These are phyloP conservation scores for Recurvirostra avosetta DNA, from an alignment of 2,113 vertebrate species.

Conservation along the genomic window DNA sequence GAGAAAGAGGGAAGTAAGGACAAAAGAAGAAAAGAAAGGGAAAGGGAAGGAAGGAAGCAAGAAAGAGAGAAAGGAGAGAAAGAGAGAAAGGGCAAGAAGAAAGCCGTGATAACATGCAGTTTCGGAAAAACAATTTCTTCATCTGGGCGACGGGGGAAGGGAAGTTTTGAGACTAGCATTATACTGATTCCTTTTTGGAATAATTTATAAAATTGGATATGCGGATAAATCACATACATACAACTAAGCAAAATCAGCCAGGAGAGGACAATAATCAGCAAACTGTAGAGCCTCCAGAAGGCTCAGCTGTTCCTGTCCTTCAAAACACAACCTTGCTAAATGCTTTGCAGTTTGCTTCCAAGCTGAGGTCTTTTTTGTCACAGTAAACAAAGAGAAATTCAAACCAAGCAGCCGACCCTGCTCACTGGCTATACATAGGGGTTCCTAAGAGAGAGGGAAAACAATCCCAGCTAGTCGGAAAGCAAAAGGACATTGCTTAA, in stretches of 20 bases:
- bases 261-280: background rate
- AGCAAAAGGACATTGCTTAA: constrained; percentile 7
- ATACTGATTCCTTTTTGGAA: background rate
- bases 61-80: background rate
- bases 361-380: constrained; percentile 18
- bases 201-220: background rate
- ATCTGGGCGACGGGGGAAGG: background rate
- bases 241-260: background rate
- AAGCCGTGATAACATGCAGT: background rate
- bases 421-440: background rate
- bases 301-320: constrained; percentile 71
- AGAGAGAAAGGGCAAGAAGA: background rate
- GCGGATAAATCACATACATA: background rate
- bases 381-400: constrained; percentile 50
- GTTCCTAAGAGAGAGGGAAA: constrained; percentile 1
- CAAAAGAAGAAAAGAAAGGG: too few species aligned
- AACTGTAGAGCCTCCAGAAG: background rate
- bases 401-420: constrained; percentile 19
- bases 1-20: too few species aligned
- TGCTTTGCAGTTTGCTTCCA: background rate
- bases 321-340: constrained; percentile 14
- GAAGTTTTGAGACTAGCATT: background rate
- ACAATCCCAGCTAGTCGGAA: background rate
- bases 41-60: background rate
- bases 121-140: background rate